These are phyloP conservation scores for Gobius niger DNA, from an alignment of 2,113 vertebrate genomes.

Conservation along the genomic window DNA sequence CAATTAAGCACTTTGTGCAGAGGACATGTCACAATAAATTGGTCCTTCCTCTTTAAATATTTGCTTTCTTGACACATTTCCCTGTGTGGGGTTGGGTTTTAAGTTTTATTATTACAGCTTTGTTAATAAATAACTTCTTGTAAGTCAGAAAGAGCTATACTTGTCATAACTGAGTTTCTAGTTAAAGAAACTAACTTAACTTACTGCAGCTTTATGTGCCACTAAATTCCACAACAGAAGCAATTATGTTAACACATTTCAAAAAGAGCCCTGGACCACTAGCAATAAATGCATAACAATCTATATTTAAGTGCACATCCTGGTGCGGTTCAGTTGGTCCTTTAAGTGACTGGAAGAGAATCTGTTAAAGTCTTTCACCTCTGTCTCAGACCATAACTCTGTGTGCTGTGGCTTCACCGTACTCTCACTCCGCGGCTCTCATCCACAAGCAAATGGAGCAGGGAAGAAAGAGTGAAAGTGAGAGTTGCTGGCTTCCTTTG, in stretches of 20 bases:
- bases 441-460: constrained; percentile 2
- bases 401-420: constrained; percentile 25
- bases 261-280: background rate
- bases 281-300: background rate
- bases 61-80: constrained; percentile 6
- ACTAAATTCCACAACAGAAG: background rate
- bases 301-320: background rate
- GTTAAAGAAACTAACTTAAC: background rate
- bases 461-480: constrained; percentile 21
- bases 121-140: constrained; percentile 39
- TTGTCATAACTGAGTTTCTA: constrained; percentile 11
- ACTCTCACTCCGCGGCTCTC: constrained; percentile 1
- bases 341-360: background rate
- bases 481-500: constrained; percentile 32
- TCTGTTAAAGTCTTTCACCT: constrained; percentile 24
- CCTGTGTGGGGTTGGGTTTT: background rate
- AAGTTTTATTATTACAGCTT: constrained; percentile 25
- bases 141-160: constrained; percentile 18
- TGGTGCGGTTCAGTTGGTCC: background rate
- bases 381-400: constrained; percentile 32
- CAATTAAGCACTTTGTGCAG: background rate
- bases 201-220: background rate
- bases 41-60: background rate
- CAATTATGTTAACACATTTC: too few relatives aligned
- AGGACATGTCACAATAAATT: background rate